Conservation (phyloP, 2,888 invertebrate species). For the Steinernema scapterisci region DNA sequence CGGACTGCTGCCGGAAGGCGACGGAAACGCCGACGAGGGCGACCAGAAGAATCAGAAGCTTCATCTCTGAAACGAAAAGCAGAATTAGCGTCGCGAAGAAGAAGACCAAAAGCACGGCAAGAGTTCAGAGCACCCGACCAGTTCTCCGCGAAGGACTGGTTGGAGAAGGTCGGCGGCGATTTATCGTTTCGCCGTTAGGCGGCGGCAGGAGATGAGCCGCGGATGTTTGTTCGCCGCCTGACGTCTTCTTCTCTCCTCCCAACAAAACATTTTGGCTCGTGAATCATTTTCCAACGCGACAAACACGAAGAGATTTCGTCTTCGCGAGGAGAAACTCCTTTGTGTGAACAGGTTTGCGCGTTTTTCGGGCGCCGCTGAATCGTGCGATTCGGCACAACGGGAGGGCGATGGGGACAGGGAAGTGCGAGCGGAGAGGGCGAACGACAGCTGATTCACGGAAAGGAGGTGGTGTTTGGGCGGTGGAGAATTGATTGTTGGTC, state of each 20-base stretch:
- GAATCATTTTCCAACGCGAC: slow-evolving; percentile 12
- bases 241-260: not conserved
- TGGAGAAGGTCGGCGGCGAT: slow-evolving; percentile 19
- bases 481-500: too few species aligned
- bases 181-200: not conserved
- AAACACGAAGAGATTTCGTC: not conserved
- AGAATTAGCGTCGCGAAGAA: not conserved
- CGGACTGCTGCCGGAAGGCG: slow-evolving; percentile 48
- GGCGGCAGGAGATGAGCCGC: not conserved
- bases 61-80: slow-evolving; percentile 17
- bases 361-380: too few species aligned
- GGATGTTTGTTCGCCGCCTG: slow-evolving; percentile 30
- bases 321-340: not conserved
- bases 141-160: not conserved
- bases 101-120: not conserved
- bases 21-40: slow-evolving; percentile 26
- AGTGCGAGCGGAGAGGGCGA: not conserved
- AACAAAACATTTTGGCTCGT: slow-evolving; percentile 12
- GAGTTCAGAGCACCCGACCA: not conserved
- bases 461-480: not conserved
- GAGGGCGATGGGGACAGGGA: not conserved
- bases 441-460: not conserved
- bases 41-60: slow-evolving; percentile 5
- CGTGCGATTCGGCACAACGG: too few species aligned
- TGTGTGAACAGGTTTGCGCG: not conserved